These are phyloP conservation scores for Seira ritae DNA, from an alignment of 2,888 invertebrate species.

Conservation along the genomic window DNA sequence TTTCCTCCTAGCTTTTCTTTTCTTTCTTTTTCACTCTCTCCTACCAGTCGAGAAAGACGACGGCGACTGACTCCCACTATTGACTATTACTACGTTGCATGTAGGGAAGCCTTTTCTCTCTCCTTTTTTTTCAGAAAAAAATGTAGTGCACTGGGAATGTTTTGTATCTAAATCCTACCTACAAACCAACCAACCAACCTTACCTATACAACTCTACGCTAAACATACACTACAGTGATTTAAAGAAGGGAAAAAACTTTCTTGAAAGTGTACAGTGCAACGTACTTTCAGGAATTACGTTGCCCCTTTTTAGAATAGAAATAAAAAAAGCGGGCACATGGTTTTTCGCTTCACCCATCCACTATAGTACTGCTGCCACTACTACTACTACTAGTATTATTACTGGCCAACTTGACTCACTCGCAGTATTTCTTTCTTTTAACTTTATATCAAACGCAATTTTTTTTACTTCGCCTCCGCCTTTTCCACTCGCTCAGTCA, in stretches of 20 bases:
- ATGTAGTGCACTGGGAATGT: conserved; percentile 44
- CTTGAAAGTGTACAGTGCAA: conserved; percentile 16
- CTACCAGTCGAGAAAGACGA: not conserved
- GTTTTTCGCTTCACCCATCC: not conserved
- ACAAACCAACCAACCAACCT: not conserved
- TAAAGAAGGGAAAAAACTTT: not conserved
- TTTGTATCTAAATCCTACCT: not conserved
- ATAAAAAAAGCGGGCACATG: conserved; percentile 18
- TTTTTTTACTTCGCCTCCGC: not conserved
- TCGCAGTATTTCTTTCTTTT: not conserved
- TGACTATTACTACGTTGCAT: too few relatives aligned
- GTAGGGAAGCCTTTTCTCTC: not conserved
- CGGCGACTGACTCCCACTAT: not conserved
- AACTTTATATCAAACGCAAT: not conserved
- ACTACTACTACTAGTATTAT: too few relatives aligned
- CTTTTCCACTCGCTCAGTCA: not conserved
- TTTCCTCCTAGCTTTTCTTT: conserved; percentile 32
- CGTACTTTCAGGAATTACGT: conserved; percentile 16
- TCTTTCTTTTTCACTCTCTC: not conserved
- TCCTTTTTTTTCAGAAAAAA: conserved; percentile 24
- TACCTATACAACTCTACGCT: not conserved
- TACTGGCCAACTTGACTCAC: too few relatives aligned
- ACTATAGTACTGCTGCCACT: not conserved
- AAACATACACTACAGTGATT: conserved; percentile 9
- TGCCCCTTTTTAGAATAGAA: not conserved